Base-by-base conservation (phyloP, 2,797 vertebrate species). In the Fundulus diaphanus region DNA sequence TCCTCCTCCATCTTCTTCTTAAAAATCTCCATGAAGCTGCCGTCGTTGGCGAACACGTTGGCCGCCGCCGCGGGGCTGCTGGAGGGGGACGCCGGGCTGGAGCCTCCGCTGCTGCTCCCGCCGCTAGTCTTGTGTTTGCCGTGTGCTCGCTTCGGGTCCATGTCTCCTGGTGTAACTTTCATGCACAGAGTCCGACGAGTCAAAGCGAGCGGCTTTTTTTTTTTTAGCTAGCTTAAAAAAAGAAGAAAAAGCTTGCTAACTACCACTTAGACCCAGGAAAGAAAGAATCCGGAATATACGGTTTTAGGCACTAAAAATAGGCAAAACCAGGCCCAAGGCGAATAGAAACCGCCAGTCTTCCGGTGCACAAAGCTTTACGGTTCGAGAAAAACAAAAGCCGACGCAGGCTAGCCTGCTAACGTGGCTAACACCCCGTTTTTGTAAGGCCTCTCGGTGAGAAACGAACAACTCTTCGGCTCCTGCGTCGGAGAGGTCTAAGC, bases 1-100 rank as follows among this genome's bases (percentile, higher is more conserved):
- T 95, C 96, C 83, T 95, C 96, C 84, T 97, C 97, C 97, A 89
- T 98, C 91, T 97, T 97, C 91, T 97, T 97, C 94, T 98, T 99
- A 94, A 99, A 98, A 78, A 99, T 95, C 94, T 97, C 97, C 95
- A 99, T 94, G 93, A 99, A 99, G 94, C 97, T 98, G 83, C 97
- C 97, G 77, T 99, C 97, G 92, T 99, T 99, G 18, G 97, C 97
- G 92, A 98, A 98, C 24, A 87, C 94, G 90, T 99, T 99, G 29
- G 95, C 95, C 0, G 79, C 86, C 0, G 82, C 44, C 33, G 86
- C 84, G 7, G 90, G 84, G 76, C 92, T 93, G 70, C 86, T 29
- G 33, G 88, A 81, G 3, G 92, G 92, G 31, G 93, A 93, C 40
- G 68, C 83, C 5, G 92, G 91, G 89, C 92, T 92, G 71, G 92